phyloP scores from a whole-genome alignment of 1,140 invertebrate species.

The Calephelis virginiensis region DNA sequence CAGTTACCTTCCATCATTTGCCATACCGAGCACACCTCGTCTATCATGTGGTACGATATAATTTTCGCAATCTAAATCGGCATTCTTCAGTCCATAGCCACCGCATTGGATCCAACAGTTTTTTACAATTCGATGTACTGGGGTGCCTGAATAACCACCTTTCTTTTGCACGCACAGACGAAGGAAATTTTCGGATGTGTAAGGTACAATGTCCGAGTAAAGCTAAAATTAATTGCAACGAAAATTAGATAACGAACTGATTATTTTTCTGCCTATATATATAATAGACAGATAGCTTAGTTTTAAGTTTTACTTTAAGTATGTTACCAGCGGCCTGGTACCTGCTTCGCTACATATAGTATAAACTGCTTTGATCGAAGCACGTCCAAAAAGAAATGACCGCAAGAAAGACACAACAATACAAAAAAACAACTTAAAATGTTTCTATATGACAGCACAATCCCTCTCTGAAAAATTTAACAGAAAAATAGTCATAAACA shows the following conservation, averaged over 20 bases:
- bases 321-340: too few relatives aligned
- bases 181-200: constrained; percentile 74
- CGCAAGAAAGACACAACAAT: too few relatives aligned
- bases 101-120: constrained; percentile 78
- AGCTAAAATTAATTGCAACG: constrained; percentile 58
- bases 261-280: too few relatives aligned
- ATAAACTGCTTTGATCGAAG: too few relatives aligned
- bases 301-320: too few relatives aligned
- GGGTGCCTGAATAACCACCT: constrained; percentile 68
- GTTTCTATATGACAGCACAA: too few relatives aligned
- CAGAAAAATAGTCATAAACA: too few relatives aligned
- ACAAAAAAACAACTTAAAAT: too few relatives aligned
- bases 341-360: accelerated
- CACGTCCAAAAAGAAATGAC: too few relatives aligned
- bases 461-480: too few relatives aligned
- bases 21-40: constrained; percentile 78
- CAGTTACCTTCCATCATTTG: constrained; percentile 69
- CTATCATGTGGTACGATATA: constrained; percentile 78
- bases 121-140: constrained; percentile 76
- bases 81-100: constrained; percentile 60
- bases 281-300: too few relatives aligned
- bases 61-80: constrained; percentile 74
- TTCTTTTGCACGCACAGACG: constrained; percentile 57
- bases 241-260: too few relatives aligned
- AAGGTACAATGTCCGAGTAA: constrained; percentile 75